A percentile compares a stretch with the other conserved stretches of the same genome.
Evolutionary conservation across 2,113 vertebrate species (phyloP).

Genomic region (Actenoides lindsayi): DNA sequence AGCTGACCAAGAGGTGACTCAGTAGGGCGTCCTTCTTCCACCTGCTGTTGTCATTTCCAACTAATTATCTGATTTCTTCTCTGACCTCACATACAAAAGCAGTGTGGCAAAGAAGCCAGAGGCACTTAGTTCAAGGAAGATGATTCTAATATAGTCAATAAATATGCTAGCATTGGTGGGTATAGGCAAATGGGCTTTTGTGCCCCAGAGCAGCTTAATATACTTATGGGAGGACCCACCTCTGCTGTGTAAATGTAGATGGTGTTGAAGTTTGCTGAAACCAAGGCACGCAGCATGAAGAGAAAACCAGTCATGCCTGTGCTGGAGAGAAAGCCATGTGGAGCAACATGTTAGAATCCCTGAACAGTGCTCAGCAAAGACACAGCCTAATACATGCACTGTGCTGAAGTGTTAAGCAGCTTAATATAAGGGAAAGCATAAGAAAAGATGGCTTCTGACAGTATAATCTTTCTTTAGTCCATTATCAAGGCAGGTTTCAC

Average conservation of each 20-base stretch:
- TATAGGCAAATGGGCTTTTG: background rate
- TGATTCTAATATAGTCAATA: background rate
- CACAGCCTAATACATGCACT: background rate
- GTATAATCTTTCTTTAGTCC: background rate
- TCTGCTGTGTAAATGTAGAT: slow-evolving; percentile 98
- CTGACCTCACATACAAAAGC: background rate
- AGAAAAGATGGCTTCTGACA: background rate
- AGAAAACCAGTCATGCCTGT: slow-evolving; percentile 84
- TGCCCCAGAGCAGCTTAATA: background rate
- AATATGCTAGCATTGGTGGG: background rate
- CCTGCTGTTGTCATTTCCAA: background rate
- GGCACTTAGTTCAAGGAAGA: background rate
- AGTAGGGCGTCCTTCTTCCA: background rate
- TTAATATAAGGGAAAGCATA: background rate
- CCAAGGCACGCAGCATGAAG: slow-evolving; percentile 89
- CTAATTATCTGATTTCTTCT: background rate
- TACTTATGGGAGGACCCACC: slow-evolving; percentile 70
- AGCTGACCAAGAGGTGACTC: background rate
- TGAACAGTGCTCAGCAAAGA: background rate
- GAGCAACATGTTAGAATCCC: background rate
- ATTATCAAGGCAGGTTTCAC: background rate
- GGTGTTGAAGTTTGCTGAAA: slow-evolving; percentile 94
- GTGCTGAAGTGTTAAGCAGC: background rate
- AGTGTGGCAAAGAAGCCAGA: background rate
- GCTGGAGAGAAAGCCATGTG: slow-evolving; percentile 55